Percentiles rank a stretch among this genome's conserved stretches.
Conservation (phyloP, 2,113 vertebrate genomes). For the Elephantulus edwardii region DNA sequence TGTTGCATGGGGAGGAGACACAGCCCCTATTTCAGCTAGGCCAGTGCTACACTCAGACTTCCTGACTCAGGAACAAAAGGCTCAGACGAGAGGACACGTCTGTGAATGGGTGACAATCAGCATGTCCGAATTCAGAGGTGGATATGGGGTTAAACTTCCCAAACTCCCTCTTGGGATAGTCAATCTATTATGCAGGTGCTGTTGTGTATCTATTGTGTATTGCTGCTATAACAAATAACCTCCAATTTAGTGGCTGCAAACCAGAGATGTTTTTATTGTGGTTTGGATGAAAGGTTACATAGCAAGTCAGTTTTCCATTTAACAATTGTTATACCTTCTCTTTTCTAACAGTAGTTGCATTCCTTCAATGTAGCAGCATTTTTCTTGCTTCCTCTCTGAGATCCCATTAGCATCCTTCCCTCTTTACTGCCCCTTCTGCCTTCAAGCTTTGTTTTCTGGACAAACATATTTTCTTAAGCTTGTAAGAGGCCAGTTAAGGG, state of each 20-base stretch:
- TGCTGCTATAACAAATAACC: neutral
- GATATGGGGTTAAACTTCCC: neutral
- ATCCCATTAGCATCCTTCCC: no score
- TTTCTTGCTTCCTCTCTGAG: no score
- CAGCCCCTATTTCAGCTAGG: neutral
- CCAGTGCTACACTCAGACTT: neutral
- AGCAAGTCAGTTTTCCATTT: no score
- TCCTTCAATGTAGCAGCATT: no score
- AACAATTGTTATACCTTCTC: no score
- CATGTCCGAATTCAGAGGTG: neutral
- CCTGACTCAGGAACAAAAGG: neutral
- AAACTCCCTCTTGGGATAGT: neutral
- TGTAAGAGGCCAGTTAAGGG: neutral
- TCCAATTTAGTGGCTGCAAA: neutral
- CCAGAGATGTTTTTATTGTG: no score
- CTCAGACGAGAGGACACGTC: no score
- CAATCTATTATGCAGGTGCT: neutral
- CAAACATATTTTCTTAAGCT: neutral
- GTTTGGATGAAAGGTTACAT: no score
- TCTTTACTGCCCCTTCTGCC: no score
- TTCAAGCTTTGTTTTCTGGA: no score
- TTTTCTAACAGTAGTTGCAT: no score
- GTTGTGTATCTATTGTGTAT: neutral
- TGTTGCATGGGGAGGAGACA: no score
- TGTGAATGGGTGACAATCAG: neutral